Conservation (phyloP, 2,797 vertebrate species). For the Staurois parvus region DNA sequence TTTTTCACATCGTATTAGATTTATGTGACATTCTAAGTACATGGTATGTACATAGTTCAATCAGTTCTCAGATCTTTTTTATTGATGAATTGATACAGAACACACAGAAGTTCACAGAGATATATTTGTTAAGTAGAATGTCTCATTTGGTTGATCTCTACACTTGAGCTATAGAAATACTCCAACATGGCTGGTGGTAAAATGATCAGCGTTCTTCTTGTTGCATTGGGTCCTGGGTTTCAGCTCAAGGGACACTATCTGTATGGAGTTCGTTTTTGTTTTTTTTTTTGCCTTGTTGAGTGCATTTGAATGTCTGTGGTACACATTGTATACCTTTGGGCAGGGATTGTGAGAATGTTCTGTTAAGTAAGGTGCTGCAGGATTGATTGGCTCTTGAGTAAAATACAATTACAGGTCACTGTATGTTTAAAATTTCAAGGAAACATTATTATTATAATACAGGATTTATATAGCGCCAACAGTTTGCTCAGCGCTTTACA, state of each 20-base stretch:
- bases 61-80: neutral
- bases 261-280: neutral
- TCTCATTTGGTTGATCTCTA: neutral
- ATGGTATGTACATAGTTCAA: neutral
- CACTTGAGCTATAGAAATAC: neutral
- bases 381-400: too few relatives aligned
- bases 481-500: too few relatives aligned
- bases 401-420: too few relatives aligned
- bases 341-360: too few relatives aligned
- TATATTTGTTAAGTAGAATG: neutral
- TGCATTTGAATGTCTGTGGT: too few relatives aligned
- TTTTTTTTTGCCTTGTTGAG: too few relatives aligned
- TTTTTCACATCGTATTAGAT: neutral
- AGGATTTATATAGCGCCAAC: too few relatives aligned
- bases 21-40: conserved; percentile 2
- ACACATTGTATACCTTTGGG: too few relatives aligned
- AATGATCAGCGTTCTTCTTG: neutral
- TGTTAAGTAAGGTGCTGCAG: too few relatives aligned
- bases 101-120: neutral
- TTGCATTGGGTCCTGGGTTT: neutral
- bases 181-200: neutral
- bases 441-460: too few relatives aligned
- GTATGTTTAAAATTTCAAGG: too few relatives aligned
- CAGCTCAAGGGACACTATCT: neutral
- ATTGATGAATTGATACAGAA: neutral